Percentiles rank a stretch among this genome's conserved stretches.
phyloP scores from a whole-genome alignment of 2,888 invertebrate species.

The Ormyrus pomaceus region DNA sequence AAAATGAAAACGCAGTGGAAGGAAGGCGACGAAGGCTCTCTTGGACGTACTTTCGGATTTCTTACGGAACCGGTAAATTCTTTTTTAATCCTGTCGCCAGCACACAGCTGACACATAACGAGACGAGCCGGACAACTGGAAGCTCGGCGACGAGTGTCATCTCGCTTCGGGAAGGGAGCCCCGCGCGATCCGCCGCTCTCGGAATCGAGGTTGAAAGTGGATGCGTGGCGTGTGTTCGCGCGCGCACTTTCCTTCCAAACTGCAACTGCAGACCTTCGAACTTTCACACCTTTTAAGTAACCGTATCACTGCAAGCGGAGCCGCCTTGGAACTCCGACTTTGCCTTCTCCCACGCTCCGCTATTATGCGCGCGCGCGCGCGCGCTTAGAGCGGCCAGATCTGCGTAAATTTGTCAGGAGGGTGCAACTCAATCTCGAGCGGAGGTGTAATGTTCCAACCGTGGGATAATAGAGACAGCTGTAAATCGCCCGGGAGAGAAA shows the following conservation, averaged over 20 bases:
- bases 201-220: conserved; percentile 45
- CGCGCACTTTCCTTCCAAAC: conserved; percentile 36
- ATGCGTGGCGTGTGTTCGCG: neutral
- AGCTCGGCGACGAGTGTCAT: neutral
- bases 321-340: conserved; percentile 13
- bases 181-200: no score
- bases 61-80: conserved; percentile 54
- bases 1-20: no score
- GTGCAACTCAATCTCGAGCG: neutral
- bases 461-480: conserved; percentile 19
- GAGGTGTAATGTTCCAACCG: neutral
- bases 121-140: conserved; percentile 21
- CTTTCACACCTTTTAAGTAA: conserved; percentile 58
- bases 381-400: neutral
- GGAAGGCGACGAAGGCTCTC: neutral
- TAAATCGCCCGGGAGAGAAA: conserved; percentile 22
- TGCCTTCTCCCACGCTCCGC: conserved; percentile 45
- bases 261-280: conserved; percentile 49
- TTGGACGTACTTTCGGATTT: conserved; percentile 43
- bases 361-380: neutral
- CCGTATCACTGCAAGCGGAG: conserved; percentile 38
- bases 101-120: neutral
- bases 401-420: no score
- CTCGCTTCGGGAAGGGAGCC: neutral
- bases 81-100: neutral